Percentiles rank a stretch among this genome's conserved stretches.
Conservation (phyloP, 2,888 invertebrate species). For the Drosophila mayaguana region DNA sequence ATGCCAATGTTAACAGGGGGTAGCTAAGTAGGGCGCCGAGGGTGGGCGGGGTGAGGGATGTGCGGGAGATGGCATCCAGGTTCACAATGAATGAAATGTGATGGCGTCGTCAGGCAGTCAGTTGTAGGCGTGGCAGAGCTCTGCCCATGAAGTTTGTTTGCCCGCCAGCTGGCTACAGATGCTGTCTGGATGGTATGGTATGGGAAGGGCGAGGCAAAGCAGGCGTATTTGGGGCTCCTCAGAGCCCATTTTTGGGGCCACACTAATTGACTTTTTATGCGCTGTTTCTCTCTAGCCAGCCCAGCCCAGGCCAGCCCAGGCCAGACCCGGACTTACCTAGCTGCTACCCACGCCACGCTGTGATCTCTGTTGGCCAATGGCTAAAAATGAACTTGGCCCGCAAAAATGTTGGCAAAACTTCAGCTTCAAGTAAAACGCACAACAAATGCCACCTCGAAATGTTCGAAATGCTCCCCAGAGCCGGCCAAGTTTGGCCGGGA, state of each 20-base stretch:
- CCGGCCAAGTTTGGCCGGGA: neutral
- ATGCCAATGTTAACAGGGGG: conserved; percentile 12
- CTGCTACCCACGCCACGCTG: neutral
- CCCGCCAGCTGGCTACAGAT: conserved; percentile 41
- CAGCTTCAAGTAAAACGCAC: conserved; percentile 9
- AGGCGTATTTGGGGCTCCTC: conserved; percentile 11
- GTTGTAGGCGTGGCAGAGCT: conserved; percentile 43
- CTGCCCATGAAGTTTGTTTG: conserved; percentile 53
- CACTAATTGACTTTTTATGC: conserved; percentile 64
- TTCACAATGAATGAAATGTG: conserved; percentile 47
- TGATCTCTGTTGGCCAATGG: conserved; percentile 28
- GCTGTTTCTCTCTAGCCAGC: conserved; percentile 12
- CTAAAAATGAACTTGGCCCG: conserved; percentile 28
- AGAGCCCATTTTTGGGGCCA: conserved; percentile 14
- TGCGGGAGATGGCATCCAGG: neutral
- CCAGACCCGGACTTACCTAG: neutral
- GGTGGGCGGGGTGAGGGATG: neutral
- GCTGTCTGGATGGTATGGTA: no score
- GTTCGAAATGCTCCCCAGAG: conserved; percentile 8
- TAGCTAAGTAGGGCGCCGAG: neutral
- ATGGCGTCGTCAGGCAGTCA: conserved; percentile 30
- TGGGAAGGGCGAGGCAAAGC: neutral
- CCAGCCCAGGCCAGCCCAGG: neutral
- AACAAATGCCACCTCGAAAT: conserved; percentile 4
- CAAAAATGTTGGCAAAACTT: conserved; percentile 28